Evolutionary conservation across 2,113 vertebrate species (phyloP).

Genomic region (Agelaius tricolor): DNA sequence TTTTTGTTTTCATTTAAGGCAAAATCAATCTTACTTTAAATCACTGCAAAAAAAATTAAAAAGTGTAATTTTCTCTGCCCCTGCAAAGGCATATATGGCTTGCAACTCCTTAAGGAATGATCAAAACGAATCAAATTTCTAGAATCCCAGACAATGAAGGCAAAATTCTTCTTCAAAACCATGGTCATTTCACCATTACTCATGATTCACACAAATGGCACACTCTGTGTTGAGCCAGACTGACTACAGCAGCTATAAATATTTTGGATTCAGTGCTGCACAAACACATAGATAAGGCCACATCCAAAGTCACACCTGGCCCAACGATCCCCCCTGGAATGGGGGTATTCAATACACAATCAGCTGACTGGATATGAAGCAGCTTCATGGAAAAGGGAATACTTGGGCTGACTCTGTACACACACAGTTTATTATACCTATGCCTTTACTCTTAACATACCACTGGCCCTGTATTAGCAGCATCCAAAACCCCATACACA

Average conservation of each 20-base stretch:
- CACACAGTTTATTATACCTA: background rate
- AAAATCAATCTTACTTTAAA: constrained; percentile 18
- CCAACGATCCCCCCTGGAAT: background rate
- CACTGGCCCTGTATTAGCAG: background rate
- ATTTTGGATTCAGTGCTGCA: background rate
- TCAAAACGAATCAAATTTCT: background rate
- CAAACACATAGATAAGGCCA: background rate
- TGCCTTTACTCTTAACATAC: background rate
- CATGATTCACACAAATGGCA: background rate
- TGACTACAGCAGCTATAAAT: background rate
- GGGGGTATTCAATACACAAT: background rate
- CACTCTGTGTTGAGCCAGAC: background rate
- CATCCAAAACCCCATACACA: background rate
- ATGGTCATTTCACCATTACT: background rate
- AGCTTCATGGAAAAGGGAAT: background rate
- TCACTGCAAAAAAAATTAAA: background rate
- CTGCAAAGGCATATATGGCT: background rate
- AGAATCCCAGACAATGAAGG: background rate
- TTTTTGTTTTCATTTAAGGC: background rate
- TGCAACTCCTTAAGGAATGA: background rate
- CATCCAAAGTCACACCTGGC: background rate
- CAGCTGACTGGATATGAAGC: background rate
- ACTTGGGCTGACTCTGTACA: background rate
- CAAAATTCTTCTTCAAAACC: background rate
- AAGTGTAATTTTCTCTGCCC: background rate